Evolutionary conservation across 2,888 invertebrate species (phyloP).

Genomic region (Oscheius myriophilus): DNA sequence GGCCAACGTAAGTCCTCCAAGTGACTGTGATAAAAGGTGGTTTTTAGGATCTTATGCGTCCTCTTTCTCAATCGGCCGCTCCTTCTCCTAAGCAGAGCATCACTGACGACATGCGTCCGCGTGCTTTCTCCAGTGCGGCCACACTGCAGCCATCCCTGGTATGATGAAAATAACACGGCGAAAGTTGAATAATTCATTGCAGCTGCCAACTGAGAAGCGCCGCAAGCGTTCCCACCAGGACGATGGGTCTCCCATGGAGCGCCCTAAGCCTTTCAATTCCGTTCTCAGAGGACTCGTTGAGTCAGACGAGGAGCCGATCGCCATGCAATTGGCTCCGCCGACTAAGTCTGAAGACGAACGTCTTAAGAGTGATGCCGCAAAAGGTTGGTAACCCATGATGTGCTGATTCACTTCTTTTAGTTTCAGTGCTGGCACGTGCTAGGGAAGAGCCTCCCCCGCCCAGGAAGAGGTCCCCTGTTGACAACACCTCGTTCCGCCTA

Average conservation of each 20-base stretch:
- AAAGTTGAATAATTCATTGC: conserved; percentile 11
- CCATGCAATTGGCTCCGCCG: background rate
- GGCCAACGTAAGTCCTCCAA: background rate
- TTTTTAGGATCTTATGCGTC: conserved; percentile 27
- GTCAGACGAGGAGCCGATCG: conserved; percentile 36
- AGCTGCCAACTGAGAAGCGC: conserved; percentile 26
- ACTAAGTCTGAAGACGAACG: conserved; percentile 13
- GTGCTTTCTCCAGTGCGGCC: conserved; percentile 51
- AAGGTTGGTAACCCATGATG: background rate
- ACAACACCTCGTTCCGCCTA: conserved; percentile 30
- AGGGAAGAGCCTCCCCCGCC: conserved; percentile 34
- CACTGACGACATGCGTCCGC: conserved; percentile 40
- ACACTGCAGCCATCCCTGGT: conserved; percentile 41
- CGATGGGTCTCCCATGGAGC: conserved; percentile 1
- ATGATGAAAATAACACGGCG: conserved; percentile 1
- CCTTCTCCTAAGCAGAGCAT: conserved; percentile 22
- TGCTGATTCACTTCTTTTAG: background rate
- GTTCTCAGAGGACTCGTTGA: conserved; percentile 42
- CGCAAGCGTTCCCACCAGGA: conserved; percentile 40
- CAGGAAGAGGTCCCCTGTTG: conserved; percentile 32
- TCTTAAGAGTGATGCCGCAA: conserved; percentile 1
- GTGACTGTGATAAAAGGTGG: background rate
- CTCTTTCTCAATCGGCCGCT: conserved; percentile 21
- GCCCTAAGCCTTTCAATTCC: background rate
- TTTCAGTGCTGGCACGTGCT: conserved; percentile 16